Evolutionary conservation across 37 sponge, comb jelly and placozoan species (phyloP).

Genomic region (Hormiphora californensis): DNA sequence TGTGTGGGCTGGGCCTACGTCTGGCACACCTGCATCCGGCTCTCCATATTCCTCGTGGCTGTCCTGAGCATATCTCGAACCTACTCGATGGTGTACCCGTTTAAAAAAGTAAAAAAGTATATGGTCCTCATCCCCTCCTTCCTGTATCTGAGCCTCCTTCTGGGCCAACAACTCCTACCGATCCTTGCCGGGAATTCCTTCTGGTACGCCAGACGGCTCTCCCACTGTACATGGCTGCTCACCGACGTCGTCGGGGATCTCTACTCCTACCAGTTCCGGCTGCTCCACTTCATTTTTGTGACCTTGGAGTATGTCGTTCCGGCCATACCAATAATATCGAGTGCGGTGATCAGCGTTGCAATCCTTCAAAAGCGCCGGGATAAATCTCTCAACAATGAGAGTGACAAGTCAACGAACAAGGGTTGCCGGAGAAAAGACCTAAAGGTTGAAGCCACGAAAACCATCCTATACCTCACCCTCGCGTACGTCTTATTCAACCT

Average conservation of each 20-base stretch:
- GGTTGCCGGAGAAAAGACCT: background rate
- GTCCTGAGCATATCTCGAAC: constrained; percentile 14
- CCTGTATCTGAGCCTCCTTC: background rate
- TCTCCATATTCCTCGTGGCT: constrained; percentile 29
- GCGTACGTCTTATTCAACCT: background rate
- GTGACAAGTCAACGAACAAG: background rate
- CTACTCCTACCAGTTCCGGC: background rate
- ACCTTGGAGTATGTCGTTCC: constrained; percentile 26
- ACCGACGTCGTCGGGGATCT: background rate
- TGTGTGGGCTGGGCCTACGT: background rate
- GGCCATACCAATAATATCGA: background rate
- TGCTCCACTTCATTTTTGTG: constrained; percentile 7
- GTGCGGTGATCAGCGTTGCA: background rate
- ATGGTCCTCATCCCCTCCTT: background rate
- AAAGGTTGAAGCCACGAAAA: background rate
- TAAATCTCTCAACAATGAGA: too few species aligned
- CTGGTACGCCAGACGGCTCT: constrained; percentile 5
- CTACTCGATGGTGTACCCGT: background rate
- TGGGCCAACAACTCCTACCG: background rate
- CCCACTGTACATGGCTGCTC: constrained; percentile 35
- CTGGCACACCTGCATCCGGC: constrained; percentile 16
- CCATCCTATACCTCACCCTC: background rate
- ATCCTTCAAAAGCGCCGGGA: background rate
- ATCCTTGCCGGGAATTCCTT: background rate
- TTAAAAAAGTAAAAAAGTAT: background rate